Evolutionary conservation across 2,113 vertebrate species (phyloP), one percentile per base, ranked within the genome.

Genomic region (Lophura nycthemera): DNA sequence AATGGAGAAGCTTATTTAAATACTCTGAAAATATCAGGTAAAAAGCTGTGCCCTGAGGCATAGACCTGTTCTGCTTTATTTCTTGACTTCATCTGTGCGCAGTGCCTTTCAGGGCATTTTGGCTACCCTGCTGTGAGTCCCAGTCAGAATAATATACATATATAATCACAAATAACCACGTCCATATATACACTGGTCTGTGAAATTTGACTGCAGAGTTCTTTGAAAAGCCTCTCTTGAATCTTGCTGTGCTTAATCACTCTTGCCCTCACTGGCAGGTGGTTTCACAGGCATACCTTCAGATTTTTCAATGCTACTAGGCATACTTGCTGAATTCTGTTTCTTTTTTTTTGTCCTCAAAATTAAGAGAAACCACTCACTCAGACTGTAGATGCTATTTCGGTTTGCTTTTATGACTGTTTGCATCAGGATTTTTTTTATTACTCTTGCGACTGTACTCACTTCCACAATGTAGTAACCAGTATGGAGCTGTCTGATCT

Each of bases 211-310:
- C 29, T 83, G 25, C 34, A 80, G 29, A 67, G 43, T 4, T 22
- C 86, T 92, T 88, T 73, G 57, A 74, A 93, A 77, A 83, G 30
- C 30, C 10, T 74, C 17, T 36, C 56, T 90, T n/a, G 9, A 48
- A 36, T 88, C 83, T 71, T 88, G 65, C 47, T 74, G 38, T 74
- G 32, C 74, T 92, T 90, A 83, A 88, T 88, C 69, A 71, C 42
- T 86, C 61, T 76, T 91, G 42, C 32, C 32, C 19, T 6, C 27
- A 21, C 22, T 79, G 75, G 65, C 52, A 88, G 72, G 54, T 77
- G 48, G 50, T 70, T 94, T 88, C 54, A 54, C 36, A 66, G 59
- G n/a, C 70, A 66, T 84, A 67, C 29, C 25, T 88, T 91, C 73
- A 77, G 45, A 86, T 52, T 57, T 71, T 75, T 32, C 22, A 48